These are phyloP conservation scores for Pica pica DNA, from an alignment of 2,113 vertebrate genomes.

Conservation along the genomic window DNA sequence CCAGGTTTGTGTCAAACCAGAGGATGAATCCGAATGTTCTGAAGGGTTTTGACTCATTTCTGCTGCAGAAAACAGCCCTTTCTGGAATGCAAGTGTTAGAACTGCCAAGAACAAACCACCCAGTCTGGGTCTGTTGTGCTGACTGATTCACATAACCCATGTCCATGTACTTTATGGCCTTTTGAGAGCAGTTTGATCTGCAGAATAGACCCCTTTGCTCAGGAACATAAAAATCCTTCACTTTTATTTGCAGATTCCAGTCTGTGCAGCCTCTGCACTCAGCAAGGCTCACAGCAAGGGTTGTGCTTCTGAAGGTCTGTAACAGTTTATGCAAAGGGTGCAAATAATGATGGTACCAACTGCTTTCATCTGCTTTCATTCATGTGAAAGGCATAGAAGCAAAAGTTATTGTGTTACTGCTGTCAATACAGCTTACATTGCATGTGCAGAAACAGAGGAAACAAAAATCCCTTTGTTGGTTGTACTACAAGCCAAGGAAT, in stretches of 20 bases:
- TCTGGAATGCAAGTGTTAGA: neutral
- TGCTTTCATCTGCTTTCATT: neutral
- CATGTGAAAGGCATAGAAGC: neutral
- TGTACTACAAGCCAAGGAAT: neutral
- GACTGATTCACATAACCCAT: neutral
- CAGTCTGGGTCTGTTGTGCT: neutral
- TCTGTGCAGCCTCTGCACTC: neutral
- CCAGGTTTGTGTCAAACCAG: neutral
- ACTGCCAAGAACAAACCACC: neutral
- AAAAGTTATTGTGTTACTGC: neutral
- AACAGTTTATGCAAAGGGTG: neutral
- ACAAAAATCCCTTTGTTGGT: neutral
- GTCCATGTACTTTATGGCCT: neutral
- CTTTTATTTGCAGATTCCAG: neutral
- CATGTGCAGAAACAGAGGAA: neutral
- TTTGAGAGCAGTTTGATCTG: neutral
- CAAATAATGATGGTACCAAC: neutral
- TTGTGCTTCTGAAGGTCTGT: neutral
- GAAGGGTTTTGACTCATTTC: neutral
- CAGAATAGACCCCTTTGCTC: neutral
- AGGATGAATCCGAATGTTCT: neutral
- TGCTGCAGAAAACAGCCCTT: neutral
- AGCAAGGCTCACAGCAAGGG: neutral
- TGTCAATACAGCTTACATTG: neutral
- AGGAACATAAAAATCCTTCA: neutral